A percentile compares a stretch with the other conserved stretches of the same genome.
Conservation (phyloP, 2,113 vertebrate genomes). For the Centropristis striata region DNA sequence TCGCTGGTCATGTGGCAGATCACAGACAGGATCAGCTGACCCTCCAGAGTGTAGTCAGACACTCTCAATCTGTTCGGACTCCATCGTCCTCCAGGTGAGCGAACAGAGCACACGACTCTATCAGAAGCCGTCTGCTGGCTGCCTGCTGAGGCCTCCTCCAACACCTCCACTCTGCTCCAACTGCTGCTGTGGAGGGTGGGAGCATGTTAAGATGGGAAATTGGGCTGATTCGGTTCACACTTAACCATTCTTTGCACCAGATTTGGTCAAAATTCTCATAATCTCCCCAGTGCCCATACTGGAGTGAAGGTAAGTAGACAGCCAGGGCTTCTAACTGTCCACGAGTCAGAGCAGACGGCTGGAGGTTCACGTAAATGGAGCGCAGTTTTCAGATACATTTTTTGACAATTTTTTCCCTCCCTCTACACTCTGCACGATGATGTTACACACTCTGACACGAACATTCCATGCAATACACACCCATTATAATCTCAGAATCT, state of each 20-base stretch:
- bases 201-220: background rate
- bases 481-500: no score
- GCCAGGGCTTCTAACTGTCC: background rate
- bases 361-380: no score
- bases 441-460: no score
- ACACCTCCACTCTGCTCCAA: background rate
- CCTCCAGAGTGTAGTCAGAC: conserved; percentile 5
- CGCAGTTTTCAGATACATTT: no score
- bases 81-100: background rate
- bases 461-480: no score
- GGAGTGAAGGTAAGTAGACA: conserved; percentile 4
- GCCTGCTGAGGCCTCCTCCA: background rate
- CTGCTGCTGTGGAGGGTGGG: background rate
- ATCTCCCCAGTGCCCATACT: background rate
- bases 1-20: background rate
- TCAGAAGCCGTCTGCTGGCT: background rate
- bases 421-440: no score
- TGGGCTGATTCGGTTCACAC: background rate
- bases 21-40: conserved; percentile 11
- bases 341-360: background rate
- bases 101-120: no score
- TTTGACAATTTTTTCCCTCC: no score
- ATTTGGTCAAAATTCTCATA: conserved; percentile 14
- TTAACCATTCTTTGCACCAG: background rate
- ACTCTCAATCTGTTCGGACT: background rate